Percentiles rank a stretch among this genome's conserved stretches.
Evolutionary conservation across 2,888 invertebrate species (phyloP).

Genomic region (Aspidiotus destructor): DNA sequence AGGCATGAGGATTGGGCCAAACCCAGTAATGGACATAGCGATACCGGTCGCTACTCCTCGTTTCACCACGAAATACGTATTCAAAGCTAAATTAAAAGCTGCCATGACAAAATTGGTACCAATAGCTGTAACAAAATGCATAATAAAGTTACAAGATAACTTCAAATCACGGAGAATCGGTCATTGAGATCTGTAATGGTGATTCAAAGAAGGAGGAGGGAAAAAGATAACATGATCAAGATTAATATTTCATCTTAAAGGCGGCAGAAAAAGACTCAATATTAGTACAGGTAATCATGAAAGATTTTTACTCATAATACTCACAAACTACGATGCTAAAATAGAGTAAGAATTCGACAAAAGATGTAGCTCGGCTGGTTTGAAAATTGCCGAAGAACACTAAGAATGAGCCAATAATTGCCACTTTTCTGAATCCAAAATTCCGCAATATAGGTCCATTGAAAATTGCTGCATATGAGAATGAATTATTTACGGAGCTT

Average conservation of each 20-base stretch:
- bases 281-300: no score
- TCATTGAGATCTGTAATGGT: no score
- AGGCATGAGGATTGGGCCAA: conserved; percentile 59
- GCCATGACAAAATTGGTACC: conserved; percentile 53
- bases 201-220: no score
- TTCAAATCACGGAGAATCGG: no score
- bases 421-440: conserved; percentile 57
- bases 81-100: conserved; percentile 54
- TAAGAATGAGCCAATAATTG: conserved; percentile 49
- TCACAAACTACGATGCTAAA: conserved; percentile 62
- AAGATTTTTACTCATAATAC: conserved; percentile 40
- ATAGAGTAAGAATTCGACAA: conserved; percentile 52
- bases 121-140: conserved; percentile 46
- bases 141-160: no score
- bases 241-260: no score
- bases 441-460: conserved; percentile 54
- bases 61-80: conserved; percentile 55
- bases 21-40: conserved; percentile 55
- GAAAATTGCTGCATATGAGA: conserved; percentile 46
- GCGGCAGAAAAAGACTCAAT: no score
- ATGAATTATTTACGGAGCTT: not conserved
- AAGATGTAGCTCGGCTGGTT: conserved; percentile 50
- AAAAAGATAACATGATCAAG: no score
- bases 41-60: conserved; percentile 54
- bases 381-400: conserved; percentile 51